Evolutionary conservation across 2,888 invertebrate species (phyloP).

Genomic region (Gortyna flavago): DNA sequence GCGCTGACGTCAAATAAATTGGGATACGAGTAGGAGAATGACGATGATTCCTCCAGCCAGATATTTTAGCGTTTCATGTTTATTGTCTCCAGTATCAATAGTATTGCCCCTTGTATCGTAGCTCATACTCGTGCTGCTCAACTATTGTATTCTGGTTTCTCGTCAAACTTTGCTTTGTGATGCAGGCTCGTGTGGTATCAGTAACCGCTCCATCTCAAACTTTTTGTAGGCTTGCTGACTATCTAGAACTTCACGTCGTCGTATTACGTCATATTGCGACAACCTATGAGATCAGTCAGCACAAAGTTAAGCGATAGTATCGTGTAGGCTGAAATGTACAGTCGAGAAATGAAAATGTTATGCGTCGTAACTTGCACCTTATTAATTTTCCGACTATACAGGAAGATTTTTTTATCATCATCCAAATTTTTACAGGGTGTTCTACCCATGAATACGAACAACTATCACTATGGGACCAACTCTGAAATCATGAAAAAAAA

Average conservation of each 20-base stretch:
- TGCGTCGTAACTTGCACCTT: background rate
- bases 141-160: background rate
- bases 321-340: background rate
- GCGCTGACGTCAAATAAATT: no score
- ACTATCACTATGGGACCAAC: no score
- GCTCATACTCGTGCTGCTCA: background rate
- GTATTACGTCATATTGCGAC: background rate
- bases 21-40: no score
- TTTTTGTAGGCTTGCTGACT: conserved; percentile 12
- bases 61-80: background rate
- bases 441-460: no score
- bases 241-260: conserved; percentile 6
- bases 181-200: background rate
- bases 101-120: background rate
- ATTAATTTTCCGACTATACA: background rate
- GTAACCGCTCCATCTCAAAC: conserved; percentile 3
- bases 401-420: no score
- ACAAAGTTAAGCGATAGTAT: background rate
- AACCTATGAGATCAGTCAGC: background rate
- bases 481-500: no score
- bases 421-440: no score
- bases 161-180: background rate
- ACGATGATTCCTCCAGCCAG: background rate
- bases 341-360: background rate
- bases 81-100: no score